Percentiles rank a stretch among this genome's conserved stretches.
These are phyloP conservation scores for Ecliptopera silaceata DNA, from an alignment of 2,888 invertebrate species.

Conservation along the genomic window DNA sequence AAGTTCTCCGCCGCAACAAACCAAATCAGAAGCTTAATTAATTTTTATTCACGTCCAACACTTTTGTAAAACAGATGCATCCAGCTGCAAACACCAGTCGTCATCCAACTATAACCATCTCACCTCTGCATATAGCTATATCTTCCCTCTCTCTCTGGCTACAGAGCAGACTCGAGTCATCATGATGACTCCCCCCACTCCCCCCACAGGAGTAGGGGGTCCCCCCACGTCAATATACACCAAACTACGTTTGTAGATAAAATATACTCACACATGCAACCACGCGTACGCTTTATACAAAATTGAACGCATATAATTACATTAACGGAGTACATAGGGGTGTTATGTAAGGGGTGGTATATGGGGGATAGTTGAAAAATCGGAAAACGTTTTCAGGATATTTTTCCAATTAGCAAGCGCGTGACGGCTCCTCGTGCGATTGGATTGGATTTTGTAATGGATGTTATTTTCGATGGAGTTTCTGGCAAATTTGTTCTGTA, in stretches of 20 bases:
- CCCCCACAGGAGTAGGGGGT: constrained; percentile 41
- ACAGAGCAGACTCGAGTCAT: constrained; percentile 75
- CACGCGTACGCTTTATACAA: constrained; percentile 59
- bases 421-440: constrained; percentile 10
- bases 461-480: constrained; percentile 13
- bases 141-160: constrained; percentile 59
- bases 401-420: constrained; percentile 53
- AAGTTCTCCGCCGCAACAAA: no score
- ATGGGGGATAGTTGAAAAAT: constrained; percentile 48
- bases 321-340: constrained; percentile 60
- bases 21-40: no score
- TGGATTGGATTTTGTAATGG: constrained; percentile 21
- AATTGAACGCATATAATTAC: constrained; percentile 75
- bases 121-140: constrained; percentile 51
- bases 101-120: constrained; percentile 51
- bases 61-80: constrained; percentile 39
- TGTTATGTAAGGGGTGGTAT: constrained; percentile 30
- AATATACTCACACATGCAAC: constrained; percentile 58
- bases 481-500: not conserved
- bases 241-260: constrained; percentile 66
- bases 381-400: constrained; percentile 55
- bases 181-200: constrained; percentile 51
- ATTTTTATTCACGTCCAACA: not conserved
- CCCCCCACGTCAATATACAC: constrained; percentile 68
- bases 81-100: constrained; percentile 57